Base-by-base conservation (phyloP, 2,113 vertebrate genomes). In the Seriola aureovittata region DNA sequence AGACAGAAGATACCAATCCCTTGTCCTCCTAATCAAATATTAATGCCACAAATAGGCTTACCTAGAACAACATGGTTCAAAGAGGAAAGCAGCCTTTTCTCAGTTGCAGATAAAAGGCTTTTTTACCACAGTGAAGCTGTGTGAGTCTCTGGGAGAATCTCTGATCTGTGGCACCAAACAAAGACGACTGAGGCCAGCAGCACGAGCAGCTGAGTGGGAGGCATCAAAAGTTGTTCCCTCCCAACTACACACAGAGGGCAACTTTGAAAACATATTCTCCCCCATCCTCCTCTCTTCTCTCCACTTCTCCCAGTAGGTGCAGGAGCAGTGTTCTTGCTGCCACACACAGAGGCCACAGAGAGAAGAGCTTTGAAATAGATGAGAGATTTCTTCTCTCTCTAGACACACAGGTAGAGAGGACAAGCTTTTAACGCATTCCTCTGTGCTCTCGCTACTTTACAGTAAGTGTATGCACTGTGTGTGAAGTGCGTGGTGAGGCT, bases 161-260 rank as follows among this genome's bases (percentile, higher is more conserved):
- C n/a, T 86, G 80, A 42, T 73, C 59, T 65, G 58, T 9, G 58
- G 38, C 70, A 9, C 62, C 32, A 23, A 17, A 65, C 78, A 42
- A n/a, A 80, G 65, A 85, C 86, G 40, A 42, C 84, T 4, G 66
- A 71, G 88, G 84, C 62, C 71, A 85, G 40, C 40, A 42, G 40
- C 40, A 29, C 40, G 40, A 42, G 40, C 40, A 72, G 78, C 70
- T 57, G 87, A 85, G 91, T 80, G 72, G 90, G 90, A 89, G 71
- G 82, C 75, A 79, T 85, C n/a, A 82, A 86, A 58, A 80, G 75
- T 57, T 16, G 42, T 62, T 75, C 89, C 88, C 72, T 91, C 64
- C 54, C 58, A 67, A 67, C 73, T 46, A 60, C 68, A 83, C 76
- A 64, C 68, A 80, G 60, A 86, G 77, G 76, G 32, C 75, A 84